Conservation (phyloP, 2,888 invertebrate genomes). For the Xestia c-nigrum region DNA sequence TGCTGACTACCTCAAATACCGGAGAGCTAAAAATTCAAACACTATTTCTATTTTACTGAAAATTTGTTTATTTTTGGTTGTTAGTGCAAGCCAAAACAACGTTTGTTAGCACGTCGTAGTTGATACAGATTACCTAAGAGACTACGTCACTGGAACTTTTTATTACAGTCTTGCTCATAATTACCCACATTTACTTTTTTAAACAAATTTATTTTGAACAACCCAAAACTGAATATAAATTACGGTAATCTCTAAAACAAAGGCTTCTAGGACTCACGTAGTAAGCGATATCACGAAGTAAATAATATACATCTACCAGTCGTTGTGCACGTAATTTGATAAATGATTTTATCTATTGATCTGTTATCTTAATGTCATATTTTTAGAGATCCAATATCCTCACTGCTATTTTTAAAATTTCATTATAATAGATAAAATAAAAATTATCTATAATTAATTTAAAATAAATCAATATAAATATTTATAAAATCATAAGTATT, state of each 20-base stretch:
- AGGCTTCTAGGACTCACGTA: neutral
- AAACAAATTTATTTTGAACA: neutral
- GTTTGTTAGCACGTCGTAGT: slow-evolving; percentile 45
- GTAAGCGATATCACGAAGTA: slow-evolving; percentile 5
- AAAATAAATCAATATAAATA: slow-evolving; percentile 39
- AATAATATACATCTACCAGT: neutral
- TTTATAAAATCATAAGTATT: slow-evolving; percentile 27
- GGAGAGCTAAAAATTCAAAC: slow-evolving; percentile 39
- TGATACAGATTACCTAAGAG: slow-evolving; percentile 39
- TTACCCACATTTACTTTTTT: slow-evolving; percentile 11
- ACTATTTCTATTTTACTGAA: slow-evolving; percentile 55
- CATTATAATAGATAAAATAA: slow-evolving; percentile 13
- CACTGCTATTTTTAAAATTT: slow-evolving; percentile 14
- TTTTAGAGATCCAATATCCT: slow-evolving; percentile 21
- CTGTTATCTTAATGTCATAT: slow-evolving; percentile 21
- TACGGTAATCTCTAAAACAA: neutral
- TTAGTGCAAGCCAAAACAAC: slow-evolving; percentile 50
- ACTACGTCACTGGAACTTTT: slow-evolving; percentile 29
- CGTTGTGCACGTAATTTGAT: slow-evolving; percentile 2
- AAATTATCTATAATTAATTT: slow-evolving; percentile 20
- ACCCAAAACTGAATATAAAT: slow-evolving; percentile 4
- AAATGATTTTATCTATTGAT: slow-evolving; percentile 7
- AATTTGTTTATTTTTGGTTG: slow-evolving; percentile 54
- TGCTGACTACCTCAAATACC: slow-evolving; percentile 46
- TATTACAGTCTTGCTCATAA: slow-evolving; percentile 12